Evolutionary conservation across 2,113 vertebrate genomes (phyloP), one percentile per base, ranked within the genome.

Genomic region (Globicephala melas): DNA sequence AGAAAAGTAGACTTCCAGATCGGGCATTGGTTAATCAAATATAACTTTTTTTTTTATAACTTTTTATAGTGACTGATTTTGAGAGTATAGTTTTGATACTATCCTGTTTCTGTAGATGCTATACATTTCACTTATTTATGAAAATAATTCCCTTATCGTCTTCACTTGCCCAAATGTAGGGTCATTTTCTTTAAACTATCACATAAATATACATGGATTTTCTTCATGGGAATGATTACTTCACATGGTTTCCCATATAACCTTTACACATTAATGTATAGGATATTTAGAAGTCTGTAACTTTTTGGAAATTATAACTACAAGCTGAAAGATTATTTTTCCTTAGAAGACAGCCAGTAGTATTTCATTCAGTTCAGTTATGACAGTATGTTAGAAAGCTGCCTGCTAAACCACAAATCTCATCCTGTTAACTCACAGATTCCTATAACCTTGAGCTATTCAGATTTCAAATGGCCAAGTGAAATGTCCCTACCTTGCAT

Each of bases 401-500:
- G 97, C 97, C 97, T 93, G 92, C 95, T 98, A 98, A 97, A 97
- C 96, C 89, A 98, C 68, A 81, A 97, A 98, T 98, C 97, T 98
- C 95, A 98, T 98, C 77, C 96, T 96, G 94, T 98, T 98, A 98
- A 98, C 97, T 97, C 97, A 74, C 63, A 47, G 50, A 97, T 93
- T 93, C 95, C 95, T 97, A 95, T 98, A 98, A 99, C 98, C 98
- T 98, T 98, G 98, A 99, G 97, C 91, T 94, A 98, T 87, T 97
- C 87, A 84, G 81, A 98, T 89, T 98, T 97, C 90, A 97, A 84
- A 97, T 50, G 94, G 87, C 88, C 98, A 97, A 88, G 70, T 89
- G 82, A 87, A 76, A 94, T 96, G 73, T 5, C 65, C 89, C 77
- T 96, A 96, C 93, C 90, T 98, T 92, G 60, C 73, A 53, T 94